These are phyloP conservation scores for Paralichthys olivaceus DNA, from an alignment of 2,113 vertebrate genomes.

Conservation along the genomic window DNA sequence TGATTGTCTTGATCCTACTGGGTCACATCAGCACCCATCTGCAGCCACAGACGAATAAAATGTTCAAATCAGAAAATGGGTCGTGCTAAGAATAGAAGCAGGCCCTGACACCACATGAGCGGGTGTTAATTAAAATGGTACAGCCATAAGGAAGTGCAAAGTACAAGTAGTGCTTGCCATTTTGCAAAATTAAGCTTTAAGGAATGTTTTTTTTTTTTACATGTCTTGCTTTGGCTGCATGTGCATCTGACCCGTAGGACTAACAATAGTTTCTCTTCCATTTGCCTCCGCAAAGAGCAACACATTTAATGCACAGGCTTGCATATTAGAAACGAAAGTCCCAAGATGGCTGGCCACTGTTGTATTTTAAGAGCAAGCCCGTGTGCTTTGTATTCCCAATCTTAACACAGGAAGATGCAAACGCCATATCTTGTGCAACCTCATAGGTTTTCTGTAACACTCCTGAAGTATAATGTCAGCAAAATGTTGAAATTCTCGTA, in stretches of 20 bases:
- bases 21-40: constrained; percentile 8
- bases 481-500: constrained; percentile 10
- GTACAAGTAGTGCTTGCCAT: neutral
- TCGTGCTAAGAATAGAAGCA: constrained; percentile 55
- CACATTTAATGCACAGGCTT: constrained; percentile 41
- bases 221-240: neutral
- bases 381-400: constrained; percentile 1
- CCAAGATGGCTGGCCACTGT: neutral
- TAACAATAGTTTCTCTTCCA: constrained; percentile 36
- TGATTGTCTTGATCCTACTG: constrained; percentile 13
- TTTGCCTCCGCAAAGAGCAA: constrained; percentile 16
- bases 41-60: constrained; percentile 2
- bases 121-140: constrained; percentile 44
- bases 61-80: constrained; percentile 39
- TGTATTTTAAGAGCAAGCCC: constrained; percentile 10
- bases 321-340: constrained; percentile 39
- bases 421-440: constrained; percentile 7
- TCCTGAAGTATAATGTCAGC: constrained; percentile 8
- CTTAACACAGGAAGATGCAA: constrained; percentile 2
- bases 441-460: neutral
- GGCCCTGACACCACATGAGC: constrained; percentile 20
- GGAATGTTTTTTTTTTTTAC: neutral
- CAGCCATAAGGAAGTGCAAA: neutral
- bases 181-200: neutral
- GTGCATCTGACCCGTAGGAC: constrained; percentile 2